These are phyloP conservation scores for Calephelis perditalis DNA, from an alignment of 2,888 invertebrate species.

Conservation along the genomic window DNA sequence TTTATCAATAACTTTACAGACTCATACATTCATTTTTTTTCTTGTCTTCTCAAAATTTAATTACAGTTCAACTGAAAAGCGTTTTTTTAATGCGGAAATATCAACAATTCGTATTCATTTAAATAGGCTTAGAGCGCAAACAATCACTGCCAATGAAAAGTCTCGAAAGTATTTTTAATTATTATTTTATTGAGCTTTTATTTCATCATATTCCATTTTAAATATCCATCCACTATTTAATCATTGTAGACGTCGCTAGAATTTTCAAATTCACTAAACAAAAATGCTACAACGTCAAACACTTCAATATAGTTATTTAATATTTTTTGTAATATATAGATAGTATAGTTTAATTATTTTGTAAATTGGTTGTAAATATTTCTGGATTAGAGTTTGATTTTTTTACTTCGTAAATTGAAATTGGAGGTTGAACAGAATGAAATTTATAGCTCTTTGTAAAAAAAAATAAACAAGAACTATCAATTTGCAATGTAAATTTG, in stretches of 20 bases:
- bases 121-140: conserved; percentile 20
- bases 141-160: conserved; percentile 29
- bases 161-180: conserved; percentile 25
- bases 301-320: conserved; percentile 13
- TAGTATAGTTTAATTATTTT: conserved; percentile 42
- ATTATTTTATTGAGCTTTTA: conserved; percentile 14
- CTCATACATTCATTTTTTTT: conserved; percentile 8
- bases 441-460: not conserved
- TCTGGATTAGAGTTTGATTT: conserved; percentile 40
- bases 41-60: conserved; percentile 3
- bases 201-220: conserved; percentile 9
- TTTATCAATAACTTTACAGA: too few species aligned
- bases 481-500: not conserved
- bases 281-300: conserved; percentile 9
- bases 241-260: conserved; percentile 37
- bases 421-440: conserved; percentile 10
- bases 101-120: conserved; percentile 14
- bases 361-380: conserved; percentile 76
- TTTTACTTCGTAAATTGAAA: conserved; percentile 19
- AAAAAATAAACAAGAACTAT: not conserved
- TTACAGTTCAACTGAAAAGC: too few species aligned
- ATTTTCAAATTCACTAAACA: conserved; percentile 27
- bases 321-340: conserved; percentile 37
- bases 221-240: conserved; percentile 10
- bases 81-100: not conserved